Percentiles rank a stretch among this genome's conserved stretches.
Conservation (phyloP, 1,140 invertebrate genomes). For the Apis mellifera region Amel_HAv3.1 CM009936.2:5851001-5851500, state of each 20-base stretch:
- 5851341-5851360: too few species aligned
- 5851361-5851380: too few species aligned
- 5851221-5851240: neutral
- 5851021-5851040: conserved; percentile 43
- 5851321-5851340: too few species aligned
- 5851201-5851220: neutral
- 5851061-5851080: conserved; percentile 29
- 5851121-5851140: neutral
- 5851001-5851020: neutral
- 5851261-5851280: too few species aligned
- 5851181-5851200: neutral
- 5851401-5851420: too few species aligned
- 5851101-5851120: neutral
- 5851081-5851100: conserved; percentile 1
- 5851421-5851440: too few species aligned
- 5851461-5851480: too few species aligned
- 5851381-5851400: too few species aligned
- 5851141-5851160: neutral
- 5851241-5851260: too few species aligned
- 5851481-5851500: too few species aligned
- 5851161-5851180: neutral
- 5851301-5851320: too few species aligned
- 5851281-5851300: neutral
- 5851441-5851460: too few species aligned
- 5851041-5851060: conserved; percentile 50